Evolutionary conservation across 2,797 vertebrate genomes (phyloP).

Genomic region (Gymnoscopelus microlampas): DNA sequence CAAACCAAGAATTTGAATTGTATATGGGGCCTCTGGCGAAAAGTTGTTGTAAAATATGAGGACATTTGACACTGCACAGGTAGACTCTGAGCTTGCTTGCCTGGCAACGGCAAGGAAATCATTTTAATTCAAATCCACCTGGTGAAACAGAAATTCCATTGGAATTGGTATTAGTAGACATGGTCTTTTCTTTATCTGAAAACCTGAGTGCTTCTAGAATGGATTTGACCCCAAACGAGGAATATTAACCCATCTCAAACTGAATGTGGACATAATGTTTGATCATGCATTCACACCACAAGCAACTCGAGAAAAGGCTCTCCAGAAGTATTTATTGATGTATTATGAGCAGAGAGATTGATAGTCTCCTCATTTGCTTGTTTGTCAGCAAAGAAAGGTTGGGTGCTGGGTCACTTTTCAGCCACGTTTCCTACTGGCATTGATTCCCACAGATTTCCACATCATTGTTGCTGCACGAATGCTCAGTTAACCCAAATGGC

Average conservation of each 20-base stretch:
- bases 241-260: background rate
- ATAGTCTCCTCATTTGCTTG: too few species aligned
- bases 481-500: too few species aligned
- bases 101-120: slow-evolving; percentile 34
- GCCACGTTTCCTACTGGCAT: too few species aligned
- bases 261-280: slow-evolving; percentile 13
- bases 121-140: slow-evolving; percentile 31
- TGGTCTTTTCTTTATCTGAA: too few species aligned
- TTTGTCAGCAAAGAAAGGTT: too few species aligned
- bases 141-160: slow-evolving; percentile 39
- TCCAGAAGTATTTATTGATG: too few species aligned
- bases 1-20: slow-evolving; percentile 54
- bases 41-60: slow-evolving; percentile 60
- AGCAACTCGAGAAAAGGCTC: too few species aligned
- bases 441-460: too few species aligned
- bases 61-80: slow-evolving; percentile 16
- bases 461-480: too few species aligned
- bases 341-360: too few species aligned
- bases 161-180: slow-evolving; percentile 8
- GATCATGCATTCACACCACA: too few species aligned
- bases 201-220: background rate
- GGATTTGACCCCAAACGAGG: background rate
- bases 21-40: slow-evolving; percentile 64
- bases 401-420: too few species aligned
- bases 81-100: slow-evolving; percentile 41